Percentiles rank a stretch among this genome's conserved stretches.
phyloP scores from a whole-genome alignment of 2,113 vertebrate genomes.

The Melanocharis versteri region DNA sequence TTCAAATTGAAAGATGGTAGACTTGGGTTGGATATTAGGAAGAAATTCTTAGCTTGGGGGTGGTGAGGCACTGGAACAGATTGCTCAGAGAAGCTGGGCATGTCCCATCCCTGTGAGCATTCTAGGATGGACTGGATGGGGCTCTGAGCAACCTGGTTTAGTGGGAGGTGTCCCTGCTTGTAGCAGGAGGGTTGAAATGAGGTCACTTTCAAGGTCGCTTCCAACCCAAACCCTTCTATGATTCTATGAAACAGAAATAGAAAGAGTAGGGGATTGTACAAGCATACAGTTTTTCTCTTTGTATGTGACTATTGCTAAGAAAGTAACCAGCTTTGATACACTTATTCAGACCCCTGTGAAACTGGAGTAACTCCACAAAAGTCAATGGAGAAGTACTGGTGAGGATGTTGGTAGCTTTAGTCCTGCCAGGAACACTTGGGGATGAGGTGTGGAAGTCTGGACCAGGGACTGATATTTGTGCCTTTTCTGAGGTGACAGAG shows the following conservation, averaged over 20 bases:
- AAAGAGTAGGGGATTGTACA: not conserved
- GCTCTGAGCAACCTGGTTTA: not conserved
- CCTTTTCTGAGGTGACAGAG: not conserved
- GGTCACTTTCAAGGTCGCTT: not conserved
- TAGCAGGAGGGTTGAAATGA: not conserved
- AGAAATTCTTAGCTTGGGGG: not conserved
- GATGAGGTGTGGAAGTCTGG: not conserved
- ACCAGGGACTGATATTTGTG: not conserved
- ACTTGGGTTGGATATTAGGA: not conserved
- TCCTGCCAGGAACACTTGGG: not conserved
- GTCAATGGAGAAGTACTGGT: not conserved
- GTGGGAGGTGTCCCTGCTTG: not conserved
- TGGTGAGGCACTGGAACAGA: not conserved
- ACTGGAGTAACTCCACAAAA: not conserved
- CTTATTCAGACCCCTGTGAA: not conserved
- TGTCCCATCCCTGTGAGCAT: not conserved
- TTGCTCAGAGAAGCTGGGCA: not conserved
- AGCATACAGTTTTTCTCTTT: not conserved
- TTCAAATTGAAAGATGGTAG: not conserved
- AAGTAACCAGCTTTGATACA: not conserved
- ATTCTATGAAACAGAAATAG: not conserved
- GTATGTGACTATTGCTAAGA: not conserved
- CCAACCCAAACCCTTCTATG: not conserved
- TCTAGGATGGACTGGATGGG: no score
- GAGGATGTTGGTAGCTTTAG: not conserved